Evolutionary conservation across 2,797 vertebrate species (phyloP).

Genomic region (Dryobates pubescens): DNA sequence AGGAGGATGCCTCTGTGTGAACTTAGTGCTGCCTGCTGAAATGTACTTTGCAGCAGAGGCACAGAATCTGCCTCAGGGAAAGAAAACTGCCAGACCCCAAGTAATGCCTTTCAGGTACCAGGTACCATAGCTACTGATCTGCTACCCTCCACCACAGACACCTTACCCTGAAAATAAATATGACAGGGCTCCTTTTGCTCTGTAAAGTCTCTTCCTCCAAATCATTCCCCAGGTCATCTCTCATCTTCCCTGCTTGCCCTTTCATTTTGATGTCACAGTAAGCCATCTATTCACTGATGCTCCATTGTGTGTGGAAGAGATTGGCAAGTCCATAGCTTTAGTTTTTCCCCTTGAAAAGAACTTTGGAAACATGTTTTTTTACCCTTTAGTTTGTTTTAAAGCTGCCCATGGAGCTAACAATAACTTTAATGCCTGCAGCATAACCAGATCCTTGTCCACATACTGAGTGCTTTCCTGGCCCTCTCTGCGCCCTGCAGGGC

Average conservation of each 20-base stretch:
- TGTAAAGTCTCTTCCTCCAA: neutral
- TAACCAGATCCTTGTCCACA: neutral
- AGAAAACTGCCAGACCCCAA: neutral
- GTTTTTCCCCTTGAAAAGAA: neutral
- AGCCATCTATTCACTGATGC: neutral
- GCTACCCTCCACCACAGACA: neutral
- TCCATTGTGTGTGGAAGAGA: neutral
- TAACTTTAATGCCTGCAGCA: neutral
- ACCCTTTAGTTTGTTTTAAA: neutral
- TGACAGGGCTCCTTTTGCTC: neutral
- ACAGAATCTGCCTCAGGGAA: neutral
- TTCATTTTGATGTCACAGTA: neutral
- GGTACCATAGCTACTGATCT: neutral
- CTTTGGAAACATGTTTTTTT: neutral
- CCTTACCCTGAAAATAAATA: neutral
- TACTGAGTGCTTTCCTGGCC: neutral
- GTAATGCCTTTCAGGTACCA: neutral
- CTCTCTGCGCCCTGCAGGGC: neutral
- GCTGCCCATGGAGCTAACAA: neutral
- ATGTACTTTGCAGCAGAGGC: neutral
- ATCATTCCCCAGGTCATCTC: neutral
- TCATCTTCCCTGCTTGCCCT: neutral
- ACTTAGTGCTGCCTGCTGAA: neutral
- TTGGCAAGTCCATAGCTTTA: neutral
- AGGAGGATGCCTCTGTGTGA: neutral